Base-by-base conservation (phyloP, 2,797 vertebrate species). In the Amblyopsis hoosieri region DNA sequence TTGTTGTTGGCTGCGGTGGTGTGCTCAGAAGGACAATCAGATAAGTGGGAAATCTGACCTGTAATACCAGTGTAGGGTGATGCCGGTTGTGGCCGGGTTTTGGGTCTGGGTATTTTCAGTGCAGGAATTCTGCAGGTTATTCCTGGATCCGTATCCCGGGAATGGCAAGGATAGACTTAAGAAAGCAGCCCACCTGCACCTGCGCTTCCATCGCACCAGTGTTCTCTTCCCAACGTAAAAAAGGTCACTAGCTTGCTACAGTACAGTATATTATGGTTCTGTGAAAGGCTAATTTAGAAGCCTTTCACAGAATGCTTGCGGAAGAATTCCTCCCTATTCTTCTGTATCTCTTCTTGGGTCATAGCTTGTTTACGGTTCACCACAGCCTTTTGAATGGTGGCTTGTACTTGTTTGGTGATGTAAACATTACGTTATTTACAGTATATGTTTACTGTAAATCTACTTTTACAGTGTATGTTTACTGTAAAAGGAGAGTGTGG, bases 301-400 rank as follows among this genome's bases (percentile, higher is more conserved):
- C 23, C 23, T 29, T 29, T 29, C 23, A 29, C 23, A 29, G 23
- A 29, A 50, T 87, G 93, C 75, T 94, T 98, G 80, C 92, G 95
- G 78, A 96, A 88, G 83, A 98, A 97, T 75, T 96, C 93, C 51
- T 95, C 94, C 5, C 92, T 88, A 10, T 96, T 99, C 81, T 91
- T 95, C 68, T 94, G 93, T 37, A 99, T 88, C 72, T 96, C 96
- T 54, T 98, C 96, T 46, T 89, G 78, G 45, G 91, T 95, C 80
- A 96, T 82, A 59, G 91, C 92, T 60, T 94, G 90, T 74, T 77
- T 89, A 8, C 90, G 94, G 0, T 96, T 95, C 66, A 93, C 94
- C 0, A 85, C 81, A 4, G n/a, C 49, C 73, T 92, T 94, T 80
- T 69, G 80, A 42, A 42, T 42, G 37, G 37, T 14, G 37, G 14